phyloP scores from a whole-genome alignment of 2,113 vertebrate species.

The Dendropsophus ebraccatus region DNA sequence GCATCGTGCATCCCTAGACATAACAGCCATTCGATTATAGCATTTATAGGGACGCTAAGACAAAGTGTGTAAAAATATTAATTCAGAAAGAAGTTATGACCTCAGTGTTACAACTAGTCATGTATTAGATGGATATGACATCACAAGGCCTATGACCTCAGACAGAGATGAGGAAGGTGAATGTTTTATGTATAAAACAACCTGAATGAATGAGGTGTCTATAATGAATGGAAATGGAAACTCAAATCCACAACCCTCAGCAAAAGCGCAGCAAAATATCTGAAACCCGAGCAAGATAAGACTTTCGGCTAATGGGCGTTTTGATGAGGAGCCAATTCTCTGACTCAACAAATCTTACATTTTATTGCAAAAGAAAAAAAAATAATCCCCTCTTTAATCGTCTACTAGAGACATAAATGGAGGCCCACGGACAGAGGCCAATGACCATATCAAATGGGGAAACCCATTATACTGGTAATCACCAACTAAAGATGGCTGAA shows the following conservation, averaged over 20 bases:
- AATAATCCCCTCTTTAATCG: background rate
- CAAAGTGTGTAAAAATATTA: no score
- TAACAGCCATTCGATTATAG: no score
- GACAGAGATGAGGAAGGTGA: no score
- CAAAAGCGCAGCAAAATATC: background rate
- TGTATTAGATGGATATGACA: background rate
- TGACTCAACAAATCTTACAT: slow-evolving; percentile 6
- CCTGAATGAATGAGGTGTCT: background rate
- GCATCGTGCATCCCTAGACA: no score
- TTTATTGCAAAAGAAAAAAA: background rate
- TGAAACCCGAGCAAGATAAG: background rate
- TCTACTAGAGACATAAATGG: background rate
- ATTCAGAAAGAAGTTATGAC: no score
- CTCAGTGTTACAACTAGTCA: no score
- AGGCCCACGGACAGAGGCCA: background rate
- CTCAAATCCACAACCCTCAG: background rate
- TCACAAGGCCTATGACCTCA: background rate
- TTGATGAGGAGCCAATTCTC: background rate
- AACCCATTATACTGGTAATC: background rate
- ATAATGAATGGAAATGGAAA: background rate
- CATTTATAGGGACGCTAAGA: no score
- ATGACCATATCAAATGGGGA: background rate
- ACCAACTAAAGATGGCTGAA: background rate
- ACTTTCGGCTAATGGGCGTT: background rate
- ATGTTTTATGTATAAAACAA: no score